phyloP scores from a whole-genome alignment of 2,888 invertebrate species.

The Uloborus plumipes region DNA sequence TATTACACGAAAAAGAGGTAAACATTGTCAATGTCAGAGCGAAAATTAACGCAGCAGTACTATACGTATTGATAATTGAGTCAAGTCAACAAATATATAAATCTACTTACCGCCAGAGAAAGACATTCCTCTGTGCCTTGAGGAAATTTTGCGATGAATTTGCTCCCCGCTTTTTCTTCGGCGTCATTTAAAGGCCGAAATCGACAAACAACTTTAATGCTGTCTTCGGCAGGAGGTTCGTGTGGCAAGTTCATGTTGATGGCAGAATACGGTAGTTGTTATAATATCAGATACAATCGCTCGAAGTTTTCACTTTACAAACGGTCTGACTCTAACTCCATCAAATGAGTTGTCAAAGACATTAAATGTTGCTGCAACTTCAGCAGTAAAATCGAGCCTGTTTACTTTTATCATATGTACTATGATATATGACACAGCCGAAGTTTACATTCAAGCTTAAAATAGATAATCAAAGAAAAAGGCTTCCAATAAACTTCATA shows the following conservation, averaged over 20 bases:
- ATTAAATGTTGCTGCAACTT: neutral
- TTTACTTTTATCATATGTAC: neutral
- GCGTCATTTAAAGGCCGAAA: slow-evolving; percentile 98
- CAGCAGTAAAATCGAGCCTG: neutral
- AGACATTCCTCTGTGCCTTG: slow-evolving; percentile 93
- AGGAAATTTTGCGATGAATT: slow-evolving; percentile 97
- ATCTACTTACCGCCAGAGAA: slow-evolving; percentile 85
- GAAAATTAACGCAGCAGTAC: no score
- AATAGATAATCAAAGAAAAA: no score
- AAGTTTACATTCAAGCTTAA: no score
- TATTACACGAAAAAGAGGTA: no score
- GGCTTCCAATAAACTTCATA: no score
- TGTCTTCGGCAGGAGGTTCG: slow-evolving; percentile 68
- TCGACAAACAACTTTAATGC: slow-evolving; percentile 94
- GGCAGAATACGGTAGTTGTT: neutral
- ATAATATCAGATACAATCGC: neutral
- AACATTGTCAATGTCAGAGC: no score
- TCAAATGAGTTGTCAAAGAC: neutral
- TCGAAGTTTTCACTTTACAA: neutral
- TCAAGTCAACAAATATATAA: neutral
- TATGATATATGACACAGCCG: neutral
- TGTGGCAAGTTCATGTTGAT: slow-evolving; percentile 23
- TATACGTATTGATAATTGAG: no score
- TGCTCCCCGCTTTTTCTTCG: slow-evolving; percentile 98
- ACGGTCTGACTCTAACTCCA: neutral